Conservation (phyloP, 2,113 vertebrate genomes). For the Stictonetta naevosa region DNA sequence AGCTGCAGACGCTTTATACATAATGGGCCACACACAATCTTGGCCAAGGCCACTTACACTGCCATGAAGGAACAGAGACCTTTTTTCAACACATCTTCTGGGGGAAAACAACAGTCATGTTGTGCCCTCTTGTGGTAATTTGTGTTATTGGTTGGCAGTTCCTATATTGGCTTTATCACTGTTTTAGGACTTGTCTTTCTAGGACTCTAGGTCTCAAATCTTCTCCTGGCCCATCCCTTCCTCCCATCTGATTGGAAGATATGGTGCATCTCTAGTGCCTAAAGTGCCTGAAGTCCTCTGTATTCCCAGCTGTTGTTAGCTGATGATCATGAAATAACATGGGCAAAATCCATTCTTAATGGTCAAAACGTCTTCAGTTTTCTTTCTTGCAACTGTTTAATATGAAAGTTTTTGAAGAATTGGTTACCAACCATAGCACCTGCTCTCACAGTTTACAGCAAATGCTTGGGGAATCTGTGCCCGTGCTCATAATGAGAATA, state of each 20-base stretch:
- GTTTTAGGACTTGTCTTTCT: not conserved
- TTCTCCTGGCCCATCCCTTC: not conserved
- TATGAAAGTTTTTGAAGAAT: not conserved
- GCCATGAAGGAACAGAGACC: not conserved
- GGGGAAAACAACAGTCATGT: not conserved
- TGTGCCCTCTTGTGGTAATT: conserved; percentile 28
- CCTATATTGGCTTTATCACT: not conserved
- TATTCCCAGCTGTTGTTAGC: not conserved
- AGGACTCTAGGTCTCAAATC: not conserved
- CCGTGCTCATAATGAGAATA: not conserved
- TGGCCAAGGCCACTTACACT: not conserved
- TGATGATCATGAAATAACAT: not conserved
- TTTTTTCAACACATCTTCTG: not conserved
- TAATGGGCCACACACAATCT: not conserved
- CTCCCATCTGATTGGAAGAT: not conserved
- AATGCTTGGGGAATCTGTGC: not conserved
- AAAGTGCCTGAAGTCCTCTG: not conserved
- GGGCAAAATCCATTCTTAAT: not conserved
- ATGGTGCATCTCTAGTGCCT: not conserved
- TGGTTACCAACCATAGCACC: not conserved
- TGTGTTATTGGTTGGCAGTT: rapidly evolving
- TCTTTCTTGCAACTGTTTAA: not conserved
- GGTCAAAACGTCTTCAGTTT: not conserved
- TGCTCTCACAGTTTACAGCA: not conserved
- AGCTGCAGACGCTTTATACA: not conserved